Percentiles rank a stretch among this genome's conserved stretches.
These are phyloP conservation scores for Salvelinus namaycush DNA, from an alignment of 2,113 vertebrate genomes.

Conservation along the genomic window DNA sequence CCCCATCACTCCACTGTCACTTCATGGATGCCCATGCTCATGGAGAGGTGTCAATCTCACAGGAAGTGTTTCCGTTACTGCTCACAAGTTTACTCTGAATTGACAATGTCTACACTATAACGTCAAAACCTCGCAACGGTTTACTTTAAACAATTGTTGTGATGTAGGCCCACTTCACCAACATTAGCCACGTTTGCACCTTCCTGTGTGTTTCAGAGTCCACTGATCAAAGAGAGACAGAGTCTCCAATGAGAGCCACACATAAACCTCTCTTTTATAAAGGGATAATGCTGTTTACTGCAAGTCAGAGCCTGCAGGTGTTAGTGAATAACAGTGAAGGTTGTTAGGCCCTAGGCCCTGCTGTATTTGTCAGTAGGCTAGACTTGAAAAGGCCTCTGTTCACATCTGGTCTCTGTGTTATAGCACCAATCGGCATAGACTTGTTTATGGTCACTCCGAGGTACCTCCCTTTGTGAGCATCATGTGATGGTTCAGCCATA, in stretches of 20 bases:
- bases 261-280: slow-evolving; percentile 43
- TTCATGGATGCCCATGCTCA: slow-evolving; percentile 63
- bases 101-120: no score
- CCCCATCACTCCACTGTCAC: slow-evolving; percentile 79
- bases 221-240: not conserved
- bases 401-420: slow-evolving; percentile 1
- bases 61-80: slow-evolving; percentile 82
- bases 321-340: slow-evolving; percentile 64
- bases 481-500: not conserved
- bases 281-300: slow-evolving; percentile 44
- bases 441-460: not conserved
- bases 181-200: not conserved
- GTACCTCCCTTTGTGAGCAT: not conserved
- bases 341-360: slow-evolving; percentile 17
- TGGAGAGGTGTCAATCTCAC: slow-evolving; percentile 61
- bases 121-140: no score
- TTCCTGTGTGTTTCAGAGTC: not conserved
- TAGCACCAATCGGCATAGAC: not conserved
- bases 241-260: slow-evolving; percentile 36
- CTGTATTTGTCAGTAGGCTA: not conserved
- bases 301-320: slow-evolving; percentile 72
- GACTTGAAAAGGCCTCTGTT: not conserved
- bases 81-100: slow-evolving; percentile 67
- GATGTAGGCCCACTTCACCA: not conserved
- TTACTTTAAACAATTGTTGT: not conserved